phyloP scores from a whole-genome alignment of 2,113 vertebrate genomes.

The Calidris pugnax region DNA sequence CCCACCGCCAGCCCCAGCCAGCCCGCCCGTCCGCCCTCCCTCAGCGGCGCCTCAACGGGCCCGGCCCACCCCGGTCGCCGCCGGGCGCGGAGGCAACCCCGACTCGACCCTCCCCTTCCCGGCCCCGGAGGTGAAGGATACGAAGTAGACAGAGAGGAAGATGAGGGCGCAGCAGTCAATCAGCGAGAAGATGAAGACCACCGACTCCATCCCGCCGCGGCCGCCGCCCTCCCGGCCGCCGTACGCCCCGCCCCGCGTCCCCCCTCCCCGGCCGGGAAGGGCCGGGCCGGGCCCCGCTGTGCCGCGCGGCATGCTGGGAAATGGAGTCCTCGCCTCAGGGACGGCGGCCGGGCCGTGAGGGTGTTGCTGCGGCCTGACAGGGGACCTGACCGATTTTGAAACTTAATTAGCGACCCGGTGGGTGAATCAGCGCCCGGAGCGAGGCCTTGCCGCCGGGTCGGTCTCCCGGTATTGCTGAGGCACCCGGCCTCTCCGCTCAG shows the following conservation, averaged over 20 bases:
- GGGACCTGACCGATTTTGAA: background rate
- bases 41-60: background rate
- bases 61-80: background rate
- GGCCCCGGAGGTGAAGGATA: slow-evolving; percentile 80
- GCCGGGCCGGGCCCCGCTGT: background rate
- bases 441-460: accelerated
- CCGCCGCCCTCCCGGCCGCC: background rate
- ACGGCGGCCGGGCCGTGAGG: background rate
- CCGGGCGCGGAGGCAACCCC: background rate
- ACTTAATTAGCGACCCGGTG: background rate
- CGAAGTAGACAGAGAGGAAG: slow-evolving; percentile 95
- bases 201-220: slow-evolving; percentile 83
- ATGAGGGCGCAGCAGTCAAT: slow-evolving; percentile 94
- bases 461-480: background rate
- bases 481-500: background rate
- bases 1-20: background rate
- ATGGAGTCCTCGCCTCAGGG: background rate
- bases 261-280: background rate
- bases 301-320: background rate
- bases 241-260: background rate
- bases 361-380: no score
- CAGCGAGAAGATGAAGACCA: slow-evolving; percentile 90
- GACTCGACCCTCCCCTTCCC: background rate
- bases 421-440: background rate
- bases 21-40: background rate